Evolutionary conservation across 2,113 vertebrate species (phyloP).

Genomic region (Peromyscus polionotus): DNA sequence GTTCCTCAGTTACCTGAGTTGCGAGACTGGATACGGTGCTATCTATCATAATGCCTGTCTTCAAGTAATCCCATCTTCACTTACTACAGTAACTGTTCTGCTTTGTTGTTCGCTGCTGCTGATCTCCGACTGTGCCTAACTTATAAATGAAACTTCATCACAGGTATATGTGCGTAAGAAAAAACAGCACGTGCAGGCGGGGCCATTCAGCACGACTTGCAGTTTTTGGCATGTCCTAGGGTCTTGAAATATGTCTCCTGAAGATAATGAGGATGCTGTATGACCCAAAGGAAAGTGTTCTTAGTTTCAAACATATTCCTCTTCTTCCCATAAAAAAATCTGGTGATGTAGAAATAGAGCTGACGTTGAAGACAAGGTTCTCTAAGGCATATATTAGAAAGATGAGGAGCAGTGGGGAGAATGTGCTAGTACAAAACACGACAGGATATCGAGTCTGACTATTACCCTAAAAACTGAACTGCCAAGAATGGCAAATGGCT

Average conservation of each 20-base stretch:
- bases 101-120: background rate
- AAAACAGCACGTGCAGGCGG: background rate
- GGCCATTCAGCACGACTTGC: too few relatives aligned
- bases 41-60: background rate
- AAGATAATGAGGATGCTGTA: too few relatives aligned
- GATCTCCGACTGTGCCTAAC: background rate
- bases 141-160: background rate
- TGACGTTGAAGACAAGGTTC: background rate
- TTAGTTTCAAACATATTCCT: background rate
- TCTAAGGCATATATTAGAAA: background rate
- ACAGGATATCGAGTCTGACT: background rate
- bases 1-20: background rate
- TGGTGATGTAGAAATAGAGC: background rate
- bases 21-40: background rate
- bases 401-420: background rate
- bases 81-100: background rate
- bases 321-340: background rate
- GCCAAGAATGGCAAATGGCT: background rate
- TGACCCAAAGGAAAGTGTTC: background rate
- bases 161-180: background rate
- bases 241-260: background rate
- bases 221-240: too few relatives aligned
- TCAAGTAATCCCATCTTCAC: background rate
- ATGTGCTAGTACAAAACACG: background rate
- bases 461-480: background rate